Evolutionary conservation across 2,797 vertebrate species (phyloP), one percentile per base, ranked within the genome.

Genomic region (Crocodylus rhombifer): DNA sequence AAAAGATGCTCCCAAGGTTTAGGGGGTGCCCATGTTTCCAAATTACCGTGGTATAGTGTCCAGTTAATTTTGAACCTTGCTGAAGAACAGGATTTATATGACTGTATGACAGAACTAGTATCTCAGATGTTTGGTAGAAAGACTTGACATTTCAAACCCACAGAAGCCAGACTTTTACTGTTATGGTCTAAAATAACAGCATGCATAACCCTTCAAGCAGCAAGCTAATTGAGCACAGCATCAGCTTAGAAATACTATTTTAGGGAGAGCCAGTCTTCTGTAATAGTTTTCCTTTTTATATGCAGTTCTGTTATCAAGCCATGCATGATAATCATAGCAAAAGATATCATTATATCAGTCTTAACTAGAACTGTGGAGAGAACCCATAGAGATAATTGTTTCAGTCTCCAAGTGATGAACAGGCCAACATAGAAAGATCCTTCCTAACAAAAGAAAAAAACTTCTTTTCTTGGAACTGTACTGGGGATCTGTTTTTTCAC

Each of bases 161-260:
- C 9, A 63, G 58, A 58, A 93, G 57, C 69, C 6, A 61, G 7
- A 76, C 63, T 80, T 91, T 80, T 78, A 69, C 30, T 33, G 56
- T 84, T 73, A 89, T 80, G 56, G 85, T 33, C 73, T 92, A 84
- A 92, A 89, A 75, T 51, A 91, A 89, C 6, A 95, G 21, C 30
- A 79, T 12, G 7, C 21, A 25, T 58, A 89, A n/a, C 56, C 76
- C 89, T 94, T 94, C 64, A 86, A 75, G 74, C 78, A 86, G 84
- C 64, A 82, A 82, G 74, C 1, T 89, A 91, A 84, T 58, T 74
- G 65, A 95, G 56, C n/a, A 76, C 14, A 87, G 7, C 33, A 55
- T 51, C n/a, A 69, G 56, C n/a, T 92, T 78, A 76, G 69, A 80
- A 74, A 80, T 7, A 20, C 3, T 10, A 9, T n/a, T 93, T 91